Conservation (phyloP, 2,888 invertebrate genomes). For the Myopa tessellatipennis region DNA sequence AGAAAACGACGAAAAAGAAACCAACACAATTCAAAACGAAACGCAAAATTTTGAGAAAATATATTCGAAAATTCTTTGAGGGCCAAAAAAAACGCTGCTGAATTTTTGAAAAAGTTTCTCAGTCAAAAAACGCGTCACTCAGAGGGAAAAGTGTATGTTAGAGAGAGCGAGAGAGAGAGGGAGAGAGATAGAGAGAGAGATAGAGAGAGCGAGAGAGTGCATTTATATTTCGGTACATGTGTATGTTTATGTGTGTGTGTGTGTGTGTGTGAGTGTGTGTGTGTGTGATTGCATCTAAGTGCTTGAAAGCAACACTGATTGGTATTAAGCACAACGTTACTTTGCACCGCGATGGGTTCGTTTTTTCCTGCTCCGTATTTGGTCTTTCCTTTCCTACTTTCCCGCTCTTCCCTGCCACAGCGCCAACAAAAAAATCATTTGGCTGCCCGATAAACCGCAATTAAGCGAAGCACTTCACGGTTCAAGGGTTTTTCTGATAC, state of each 20-base stretch:
- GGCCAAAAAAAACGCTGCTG: not conserved
- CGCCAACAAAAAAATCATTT: slow-evolving; percentile 1
- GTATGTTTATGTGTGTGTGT: not conserved
- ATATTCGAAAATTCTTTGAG: not conserved
- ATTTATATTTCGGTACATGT: not conserved
- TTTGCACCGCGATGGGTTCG: not conserved
- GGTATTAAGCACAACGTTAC: not conserved
- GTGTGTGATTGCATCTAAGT: not conserved
- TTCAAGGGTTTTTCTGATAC: slow-evolving; percentile 14
- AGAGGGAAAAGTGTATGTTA: not conserved
- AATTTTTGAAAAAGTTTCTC: not conserved
- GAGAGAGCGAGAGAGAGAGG: not conserved
- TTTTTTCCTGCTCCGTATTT: not conserved
- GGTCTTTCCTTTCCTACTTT: not conserved
- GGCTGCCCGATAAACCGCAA: slow-evolving; percentile 30
- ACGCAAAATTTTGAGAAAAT: too few relatives aligned
- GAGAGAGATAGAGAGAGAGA: not conserved
- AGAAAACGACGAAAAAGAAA: too few relatives aligned
- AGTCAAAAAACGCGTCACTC: not conserved
- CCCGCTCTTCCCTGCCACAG: not conserved
- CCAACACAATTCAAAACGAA: too few relatives aligned
- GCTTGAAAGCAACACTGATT: slow-evolving; percentile 6
- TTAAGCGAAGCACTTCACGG: slow-evolving; percentile 32
- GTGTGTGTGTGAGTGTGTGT: too few relatives aligned
- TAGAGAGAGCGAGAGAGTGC: not conserved